phyloP scores from a whole-genome alignment of 2,888 invertebrate genomes.

The Hermaeophaga mercurialis region DNA sequence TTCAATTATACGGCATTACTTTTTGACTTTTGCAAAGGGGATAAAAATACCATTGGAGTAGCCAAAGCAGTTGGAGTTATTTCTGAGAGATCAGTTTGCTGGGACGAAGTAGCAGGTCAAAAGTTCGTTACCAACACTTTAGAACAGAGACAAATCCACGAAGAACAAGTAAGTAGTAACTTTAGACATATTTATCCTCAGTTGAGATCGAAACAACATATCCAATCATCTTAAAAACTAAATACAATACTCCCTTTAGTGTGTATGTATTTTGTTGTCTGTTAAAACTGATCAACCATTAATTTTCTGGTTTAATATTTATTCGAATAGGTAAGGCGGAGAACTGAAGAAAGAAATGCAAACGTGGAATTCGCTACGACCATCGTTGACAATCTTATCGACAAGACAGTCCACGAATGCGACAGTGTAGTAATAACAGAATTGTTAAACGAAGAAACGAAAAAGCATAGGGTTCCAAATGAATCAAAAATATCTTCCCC shows the following conservation, averaged over 20 bases:
- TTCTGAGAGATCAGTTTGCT: conserved; percentile 63
- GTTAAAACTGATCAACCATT: not conserved
- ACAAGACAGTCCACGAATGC: conserved; percentile 42
- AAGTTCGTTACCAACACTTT: conserved; percentile 52
- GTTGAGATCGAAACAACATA: no score
- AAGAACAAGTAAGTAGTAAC: conserved; percentile 37
- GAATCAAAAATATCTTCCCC: no score
- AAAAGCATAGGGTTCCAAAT: no score
- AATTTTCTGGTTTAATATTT: not conserved
- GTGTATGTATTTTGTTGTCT: not conserved
- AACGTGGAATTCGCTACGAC: conserved; percentile 38
- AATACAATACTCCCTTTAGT: no score
- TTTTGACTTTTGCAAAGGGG: conserved; percentile 67
- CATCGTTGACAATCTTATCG: conserved; percentile 42
- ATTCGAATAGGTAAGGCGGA: conserved; percentile 16
- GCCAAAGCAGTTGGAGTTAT: conserved; percentile 64
- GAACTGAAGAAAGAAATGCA: conserved; percentile 26
- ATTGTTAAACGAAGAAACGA: conserved; percentile 3
- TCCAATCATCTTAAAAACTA: no score
- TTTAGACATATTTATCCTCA: no score
- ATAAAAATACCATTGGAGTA: conserved; percentile 62
- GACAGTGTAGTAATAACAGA: conserved; percentile 48
- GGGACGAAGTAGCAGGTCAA: conserved; percentile 59
- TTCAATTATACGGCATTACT: conserved; percentile 69
- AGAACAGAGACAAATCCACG: conserved; percentile 35